Base-by-base conservation (phyloP, 2,888 invertebrate species). In the Patella pellucida region DNA sequence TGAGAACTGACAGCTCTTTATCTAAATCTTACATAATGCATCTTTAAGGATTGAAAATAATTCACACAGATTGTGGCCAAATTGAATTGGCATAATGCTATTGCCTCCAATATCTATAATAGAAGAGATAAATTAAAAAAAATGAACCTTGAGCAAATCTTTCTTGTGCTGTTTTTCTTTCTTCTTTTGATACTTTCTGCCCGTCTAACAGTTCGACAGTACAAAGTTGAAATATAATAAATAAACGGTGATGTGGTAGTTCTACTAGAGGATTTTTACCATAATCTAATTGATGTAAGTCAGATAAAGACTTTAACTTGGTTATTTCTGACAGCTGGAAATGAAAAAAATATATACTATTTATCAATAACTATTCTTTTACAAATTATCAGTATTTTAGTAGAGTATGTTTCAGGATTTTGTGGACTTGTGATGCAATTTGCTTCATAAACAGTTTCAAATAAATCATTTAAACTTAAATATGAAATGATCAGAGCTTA, bases 151-250 rank as follows among this genome's bases (percentile, higher is more conserved):
- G 87, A 69, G 86, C 86, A 84, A 90, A 90, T 73, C 90, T 82
- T n/a, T 85, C 82, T 62, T 85, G 83, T 5, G 90, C 89, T 52
- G 84, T 79, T 0, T 79, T 76, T 68, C 90, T 79, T 72, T 90
- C 90, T 19, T 84, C 73, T 52, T 81, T 81, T n/a, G 82, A 82
- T 9, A 90, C 83, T 12, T 79, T 71, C 73, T 87, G 86, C 12
- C 86, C 85, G 76, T 90, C 90, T 14, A 90, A 83, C 19, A 84
- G 83, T 74, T 89, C 88, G 52, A 90, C 78, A 0, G 89, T 86
- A 27, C 88, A 83, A 23, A 90, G 81, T 67, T 90, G 89, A 79
- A 89, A 90, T 72, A 90, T 81, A 15, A 89, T 79, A 76, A 85
- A 90, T 56, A 84, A 83, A 5, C 89, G 84, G 72, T 83, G 84